phyloP scores from a whole-genome alignment of 1,140 invertebrate genomes.

The Triops longicaudatus region DNA sequence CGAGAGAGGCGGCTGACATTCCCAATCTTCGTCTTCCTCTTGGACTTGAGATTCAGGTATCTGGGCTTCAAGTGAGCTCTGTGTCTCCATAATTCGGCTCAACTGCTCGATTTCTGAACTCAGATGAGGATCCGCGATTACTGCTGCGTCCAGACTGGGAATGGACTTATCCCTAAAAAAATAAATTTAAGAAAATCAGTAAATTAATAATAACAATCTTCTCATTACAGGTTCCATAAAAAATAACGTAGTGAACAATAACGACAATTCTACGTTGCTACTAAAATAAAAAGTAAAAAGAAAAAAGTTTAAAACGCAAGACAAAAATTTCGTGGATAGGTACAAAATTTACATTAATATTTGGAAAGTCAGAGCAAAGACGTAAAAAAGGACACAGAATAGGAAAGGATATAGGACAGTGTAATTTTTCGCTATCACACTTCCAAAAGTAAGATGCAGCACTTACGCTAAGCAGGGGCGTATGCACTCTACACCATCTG shows the following conservation, averaged over 20 bases:
- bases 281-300: constrained; percentile 28
- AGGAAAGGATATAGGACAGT: no score
- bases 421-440: no score
- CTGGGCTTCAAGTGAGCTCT: constrained; percentile 28
- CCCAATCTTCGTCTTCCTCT: constrained; percentile 44
- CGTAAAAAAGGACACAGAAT: no score
- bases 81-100: constrained; percentile 36
- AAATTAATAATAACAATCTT: constrained; percentile 23
- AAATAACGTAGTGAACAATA: not conserved
- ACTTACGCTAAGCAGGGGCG: constrained; percentile 69
- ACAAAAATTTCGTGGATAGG: no score
- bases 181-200: constrained; percentile 22
- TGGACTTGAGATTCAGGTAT: constrained; percentile 20
- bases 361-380: no score
- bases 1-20: constrained; percentile 69
- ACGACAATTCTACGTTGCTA: no score
- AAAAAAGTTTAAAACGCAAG: constrained; percentile 25
- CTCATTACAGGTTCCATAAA: not conserved
- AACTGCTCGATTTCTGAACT: constrained; percentile 44
- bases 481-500: constrained; percentile 71
- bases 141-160: constrained; percentile 63
- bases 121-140: constrained; percentile 46
- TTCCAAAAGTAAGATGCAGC: constrained; percentile 26
- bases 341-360: no score
- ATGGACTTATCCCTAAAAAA: constrained; percentile 66